Conservation (phyloP, 2,113 vertebrate genomes). For the Pristiophorus japonicus region DNA sequence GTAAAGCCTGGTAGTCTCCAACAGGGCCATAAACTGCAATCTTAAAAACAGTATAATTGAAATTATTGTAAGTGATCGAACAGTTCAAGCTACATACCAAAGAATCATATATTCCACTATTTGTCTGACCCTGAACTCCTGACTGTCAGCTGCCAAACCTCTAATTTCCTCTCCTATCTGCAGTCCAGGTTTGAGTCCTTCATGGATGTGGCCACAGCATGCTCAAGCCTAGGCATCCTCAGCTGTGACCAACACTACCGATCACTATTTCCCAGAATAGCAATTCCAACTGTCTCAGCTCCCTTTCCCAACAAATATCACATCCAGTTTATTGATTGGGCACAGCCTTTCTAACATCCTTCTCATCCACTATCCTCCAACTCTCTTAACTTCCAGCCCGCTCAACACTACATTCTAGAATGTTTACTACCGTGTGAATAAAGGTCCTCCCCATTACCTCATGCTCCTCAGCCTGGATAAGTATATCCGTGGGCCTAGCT, state of each 20-base stretch:
- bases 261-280: not conserved
- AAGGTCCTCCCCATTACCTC: not conserved
- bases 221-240: not conserved
- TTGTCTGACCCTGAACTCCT: not conserved
- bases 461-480: not conserved
- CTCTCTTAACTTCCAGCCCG: not conserved
- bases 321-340: not conserved
- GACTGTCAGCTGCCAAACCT: not conserved
- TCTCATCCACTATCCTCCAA: not conserved
- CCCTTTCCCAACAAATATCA: not conserved
- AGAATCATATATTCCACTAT: not conserved
- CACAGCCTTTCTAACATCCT: not conserved
- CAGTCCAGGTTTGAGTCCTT: not conserved
- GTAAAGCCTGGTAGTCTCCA: not conserved
- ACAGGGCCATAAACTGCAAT: not conserved
- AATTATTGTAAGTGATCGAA: not conserved
- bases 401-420: not conserved
- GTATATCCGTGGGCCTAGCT: not conserved
- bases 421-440: not conserved
- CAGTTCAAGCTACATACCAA: not conserved
- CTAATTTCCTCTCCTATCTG: not conserved
- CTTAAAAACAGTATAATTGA: too few relatives aligned
- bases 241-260: not conserved
- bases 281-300: not conserved
- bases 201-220: not conserved